A percentile compares a stretch with the other conserved stretches of the same genome.
phyloP scores from a whole-genome alignment of 2,113 vertebrate species.

The Columbina picui region DNA sequence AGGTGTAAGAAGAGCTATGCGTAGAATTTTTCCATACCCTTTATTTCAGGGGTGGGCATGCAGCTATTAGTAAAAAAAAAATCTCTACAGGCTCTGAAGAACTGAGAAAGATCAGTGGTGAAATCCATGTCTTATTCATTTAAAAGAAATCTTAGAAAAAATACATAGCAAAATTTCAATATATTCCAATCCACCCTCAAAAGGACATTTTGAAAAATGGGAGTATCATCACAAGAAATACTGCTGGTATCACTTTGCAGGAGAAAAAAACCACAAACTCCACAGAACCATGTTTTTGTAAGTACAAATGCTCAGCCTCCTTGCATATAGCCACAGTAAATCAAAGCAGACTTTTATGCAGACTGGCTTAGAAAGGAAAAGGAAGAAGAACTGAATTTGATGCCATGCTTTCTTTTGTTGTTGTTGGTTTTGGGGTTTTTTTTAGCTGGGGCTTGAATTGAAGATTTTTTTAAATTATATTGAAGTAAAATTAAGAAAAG shows the following conservation, averaged over 20 bases:
- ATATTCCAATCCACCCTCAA: not conserved
- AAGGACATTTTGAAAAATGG: not conserved
- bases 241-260: not conserved
- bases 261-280: not conserved
- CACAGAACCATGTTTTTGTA: not conserved
- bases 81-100: not conserved
- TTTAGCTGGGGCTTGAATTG: slow-evolving; percentile 13
- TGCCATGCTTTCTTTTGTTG: not conserved
- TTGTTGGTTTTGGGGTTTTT: not conserved
- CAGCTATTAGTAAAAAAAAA: not conserved
- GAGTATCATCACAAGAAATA: not conserved
- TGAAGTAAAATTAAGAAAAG: slow-evolving; percentile 63
- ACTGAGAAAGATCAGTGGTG: not conserved
- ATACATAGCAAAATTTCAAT: not conserved
- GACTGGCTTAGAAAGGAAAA: not conserved
- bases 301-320: not conserved
- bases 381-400: not conserved
- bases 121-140: not conserved
- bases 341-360: not conserved
- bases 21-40: not conserved
- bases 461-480: slow-evolving; percentile 48
- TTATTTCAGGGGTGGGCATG: not conserved
- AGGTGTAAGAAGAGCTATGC: not conserved
- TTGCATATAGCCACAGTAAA: not conserved
- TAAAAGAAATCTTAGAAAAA: not conserved